Evolutionary conservation across 1,140 invertebrate genomes (phyloP).

Genomic region (Nephila pilipes): DNA sequence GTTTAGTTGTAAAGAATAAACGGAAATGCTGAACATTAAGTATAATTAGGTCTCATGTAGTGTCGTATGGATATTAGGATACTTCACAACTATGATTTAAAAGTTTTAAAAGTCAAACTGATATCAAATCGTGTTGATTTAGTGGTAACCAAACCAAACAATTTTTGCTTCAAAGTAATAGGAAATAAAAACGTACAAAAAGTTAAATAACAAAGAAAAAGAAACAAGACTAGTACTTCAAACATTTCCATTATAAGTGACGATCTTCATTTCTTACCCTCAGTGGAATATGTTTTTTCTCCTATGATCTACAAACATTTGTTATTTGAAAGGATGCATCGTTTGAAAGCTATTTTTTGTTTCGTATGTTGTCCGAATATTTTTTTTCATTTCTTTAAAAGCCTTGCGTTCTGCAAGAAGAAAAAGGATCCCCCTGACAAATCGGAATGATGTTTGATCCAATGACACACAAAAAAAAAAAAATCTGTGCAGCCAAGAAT

Average conservation of each 20-base stretch:
- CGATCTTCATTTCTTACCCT: not conserved
- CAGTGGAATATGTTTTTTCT: not conserved
- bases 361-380: not conserved
- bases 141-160: too few species aligned
- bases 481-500: not conserved
- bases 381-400: constrained; percentile 14
- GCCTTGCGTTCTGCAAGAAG: not conserved
- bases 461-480: not conserved
- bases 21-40: too few species aligned
- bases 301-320: not conserved
- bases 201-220: too few species aligned
- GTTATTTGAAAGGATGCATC: not conserved
- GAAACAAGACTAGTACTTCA: not conserved
- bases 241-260: not conserved
- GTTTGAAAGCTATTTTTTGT: not conserved
- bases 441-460: constrained; percentile 27
- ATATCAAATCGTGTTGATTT: too few species aligned
- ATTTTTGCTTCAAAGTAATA: too few species aligned
- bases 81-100: too few species aligned
- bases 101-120: too few species aligned
- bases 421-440: not conserved
- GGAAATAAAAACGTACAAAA: too few species aligned
- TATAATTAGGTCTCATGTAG: too few species aligned
- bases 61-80: too few species aligned
- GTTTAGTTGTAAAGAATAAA: too few species aligned